Conservation (phyloP, 2,797 vertebrate genomes). For the Petrocephalus sullivani region DNA sequence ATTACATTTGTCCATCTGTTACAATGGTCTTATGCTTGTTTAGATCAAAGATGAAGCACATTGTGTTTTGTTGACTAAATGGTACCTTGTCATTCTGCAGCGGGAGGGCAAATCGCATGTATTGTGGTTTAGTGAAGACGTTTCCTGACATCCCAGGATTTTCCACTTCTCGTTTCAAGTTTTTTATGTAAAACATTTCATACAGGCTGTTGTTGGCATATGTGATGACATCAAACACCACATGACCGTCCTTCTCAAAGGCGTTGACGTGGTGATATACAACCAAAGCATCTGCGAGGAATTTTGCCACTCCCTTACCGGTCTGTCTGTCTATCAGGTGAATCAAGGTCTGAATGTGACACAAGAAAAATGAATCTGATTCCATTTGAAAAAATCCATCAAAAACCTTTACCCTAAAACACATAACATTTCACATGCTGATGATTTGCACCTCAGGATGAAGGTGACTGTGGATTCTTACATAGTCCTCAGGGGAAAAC, state of each 20-base stretch:
- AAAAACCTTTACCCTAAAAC: background rate
- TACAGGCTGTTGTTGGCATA: conserved; percentile 79
- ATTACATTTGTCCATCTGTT: background rate
- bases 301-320: conserved; percentile 70
- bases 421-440: background rate
- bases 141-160: conserved; percentile 18
- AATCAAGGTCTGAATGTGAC: conserved; percentile 74
- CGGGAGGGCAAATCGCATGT: conserved; percentile 78
- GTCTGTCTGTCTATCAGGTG: conserved; percentile 82
- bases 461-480: conserved; percentile 44
- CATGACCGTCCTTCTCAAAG: conserved; percentile 76
- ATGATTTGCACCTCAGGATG: background rate
- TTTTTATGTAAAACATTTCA: conserved; percentile 82
- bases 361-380: background rate
- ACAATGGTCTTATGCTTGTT: background rate
- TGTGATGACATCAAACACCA: conserved; percentile 79
- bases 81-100: conserved; percentile 70
- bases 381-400: background rate
- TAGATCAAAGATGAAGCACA: background rate
- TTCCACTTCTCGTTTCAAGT: conserved; percentile 50
- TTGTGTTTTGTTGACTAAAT: background rate
- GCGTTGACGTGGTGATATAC: conserved; percentile 89
- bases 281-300: conserved; percentile 70
- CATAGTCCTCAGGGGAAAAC: conserved; percentile 76
- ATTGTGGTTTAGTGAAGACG: conserved; percentile 54